phyloP scores from a whole-genome alignment of 2,797 vertebrate genomes.

The Pseudochaenichthys georgianus region DNA sequence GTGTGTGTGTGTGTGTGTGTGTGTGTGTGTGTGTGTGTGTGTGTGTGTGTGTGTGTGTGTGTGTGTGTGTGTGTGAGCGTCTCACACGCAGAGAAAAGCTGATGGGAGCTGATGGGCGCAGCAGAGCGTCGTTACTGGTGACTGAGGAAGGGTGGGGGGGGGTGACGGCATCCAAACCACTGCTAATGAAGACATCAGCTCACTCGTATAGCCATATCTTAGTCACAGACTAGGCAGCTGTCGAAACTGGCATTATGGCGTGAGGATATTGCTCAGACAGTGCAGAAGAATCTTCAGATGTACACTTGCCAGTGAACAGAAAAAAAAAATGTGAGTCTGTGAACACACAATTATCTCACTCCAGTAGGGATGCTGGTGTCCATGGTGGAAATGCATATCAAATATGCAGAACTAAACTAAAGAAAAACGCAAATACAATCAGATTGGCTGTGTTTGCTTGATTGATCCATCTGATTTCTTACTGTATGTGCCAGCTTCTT shows the following conservation, averaged over 20 bases:
- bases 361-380: slow-evolving; percentile 29
- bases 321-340: slow-evolving; percentile 42
- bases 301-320: slow-evolving; percentile 21
- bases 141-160: slow-evolving; percentile 29
- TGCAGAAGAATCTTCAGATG: slow-evolving; percentile 40
- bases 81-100: slow-evolving; percentile 66
- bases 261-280: slow-evolving; percentile 55
- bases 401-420: slow-evolving; percentile 56
- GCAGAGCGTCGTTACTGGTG: slow-evolving; percentile 67
- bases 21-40: no score
- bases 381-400: slow-evolving; percentile 57
- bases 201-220: slow-evolving; percentile 44
- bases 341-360: slow-evolving; percentile 58
- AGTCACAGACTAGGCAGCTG: slow-evolving; percentile 52
- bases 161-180: slow-evolving; percentile 58
- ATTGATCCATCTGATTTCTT: slow-evolving; percentile 49
- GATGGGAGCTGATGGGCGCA: slow-evolving; percentile 78
- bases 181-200: slow-evolving; percentile 79
- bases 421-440: slow-evolving; percentile 63
- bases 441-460: slow-evolving; percentile 68
- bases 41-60: slow-evolving; percentile 10
- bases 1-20: not conserved
- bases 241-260: slow-evolving; percentile 56
- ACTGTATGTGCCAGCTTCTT: slow-evolving; percentile 45
- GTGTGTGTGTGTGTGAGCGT: slow-evolving; percentile 14